These are phyloP conservation scores for Drosophila pachea DNA, from an alignment of 1,140 invertebrate genomes.

Conservation along the genomic window DNA sequence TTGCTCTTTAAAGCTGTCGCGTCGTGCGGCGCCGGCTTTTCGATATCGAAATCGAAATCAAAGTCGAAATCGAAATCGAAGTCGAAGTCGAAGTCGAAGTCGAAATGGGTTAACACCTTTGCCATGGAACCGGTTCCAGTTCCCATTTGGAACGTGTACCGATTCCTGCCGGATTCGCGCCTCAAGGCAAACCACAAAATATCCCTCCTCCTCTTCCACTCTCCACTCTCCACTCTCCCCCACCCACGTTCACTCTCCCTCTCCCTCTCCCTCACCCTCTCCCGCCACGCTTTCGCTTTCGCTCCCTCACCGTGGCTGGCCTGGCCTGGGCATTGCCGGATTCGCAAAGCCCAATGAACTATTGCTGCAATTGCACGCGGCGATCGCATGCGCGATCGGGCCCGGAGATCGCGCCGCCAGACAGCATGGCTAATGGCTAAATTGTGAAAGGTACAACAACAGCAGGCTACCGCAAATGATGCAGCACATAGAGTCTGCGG, in stretches of 20 bases:
- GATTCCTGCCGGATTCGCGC: constrained; percentile 51
- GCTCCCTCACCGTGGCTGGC: constrained; percentile 29
- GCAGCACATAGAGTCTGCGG: constrained; percentile 31
- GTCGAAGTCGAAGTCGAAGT: constrained; percentile 34
- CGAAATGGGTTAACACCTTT: constrained; percentile 75
- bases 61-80: constrained; percentile 33
- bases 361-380: constrained; percentile 61
- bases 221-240: neutral
- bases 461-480: constrained; percentile 48
- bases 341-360: constrained; percentile 75
- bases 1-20: constrained; percentile 36
- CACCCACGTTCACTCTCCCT: neutral
- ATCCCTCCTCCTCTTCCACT: too few species aligned
- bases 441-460: constrained; percentile 74
- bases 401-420: constrained; percentile 6
- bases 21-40: constrained; percentile 21
- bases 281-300: constrained; percentile 15
- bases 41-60: constrained; percentile 48
- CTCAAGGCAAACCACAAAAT: constrained; percentile 54
- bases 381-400: constrained; percentile 36
- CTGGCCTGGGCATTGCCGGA: too few species aligned
- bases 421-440: constrained; percentile 53
- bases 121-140: constrained; percentile 55
- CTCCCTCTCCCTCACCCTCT: neutral
- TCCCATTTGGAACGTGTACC: constrained; percentile 7